A percentile compares a stretch with the other conserved stretches of the same genome.
These are phyloP conservation scores for Nomada fabriciana DNA, from an alignment of 2,888 invertebrate species.

Conservation along the genomic window DNA sequence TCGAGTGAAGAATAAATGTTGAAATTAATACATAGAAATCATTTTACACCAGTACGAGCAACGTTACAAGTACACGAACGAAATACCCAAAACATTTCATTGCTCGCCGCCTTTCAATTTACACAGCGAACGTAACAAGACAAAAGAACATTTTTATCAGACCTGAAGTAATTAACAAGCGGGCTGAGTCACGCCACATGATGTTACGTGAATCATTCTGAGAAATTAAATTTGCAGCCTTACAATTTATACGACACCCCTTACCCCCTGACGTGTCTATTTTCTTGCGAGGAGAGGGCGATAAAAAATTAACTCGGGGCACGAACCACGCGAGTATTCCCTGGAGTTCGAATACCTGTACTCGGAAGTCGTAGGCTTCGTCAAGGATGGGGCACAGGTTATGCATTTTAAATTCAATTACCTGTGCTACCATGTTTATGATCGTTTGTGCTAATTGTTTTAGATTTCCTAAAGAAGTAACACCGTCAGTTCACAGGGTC, in stretches of 20 bases:
- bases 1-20: too few relatives aligned
- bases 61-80: background rate
- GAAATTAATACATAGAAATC: background rate
- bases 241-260: background rate
- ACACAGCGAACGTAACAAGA: background rate
- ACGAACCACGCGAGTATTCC: constrained; percentile 8
- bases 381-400: background rate
- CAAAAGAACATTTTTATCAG: background rate
- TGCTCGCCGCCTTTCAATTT: background rate
- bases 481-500: too few relatives aligned
- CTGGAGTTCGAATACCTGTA: background rate
- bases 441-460: background rate
- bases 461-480: background rate
- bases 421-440: background rate
- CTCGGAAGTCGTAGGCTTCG: background rate
- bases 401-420: constrained; percentile 33
- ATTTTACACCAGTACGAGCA: background rate
- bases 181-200: background rate
- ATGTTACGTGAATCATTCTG: background rate
- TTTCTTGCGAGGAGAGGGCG: background rate
- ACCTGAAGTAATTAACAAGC: background rate
- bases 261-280: background rate
- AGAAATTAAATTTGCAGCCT: constrained; percentile 13
- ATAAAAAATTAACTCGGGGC: constrained; percentile 22
- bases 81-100: background rate